Evolutionary conservation across 2,888 invertebrate genomes (phyloP).

Genomic region (Torymus texanus): DNA sequence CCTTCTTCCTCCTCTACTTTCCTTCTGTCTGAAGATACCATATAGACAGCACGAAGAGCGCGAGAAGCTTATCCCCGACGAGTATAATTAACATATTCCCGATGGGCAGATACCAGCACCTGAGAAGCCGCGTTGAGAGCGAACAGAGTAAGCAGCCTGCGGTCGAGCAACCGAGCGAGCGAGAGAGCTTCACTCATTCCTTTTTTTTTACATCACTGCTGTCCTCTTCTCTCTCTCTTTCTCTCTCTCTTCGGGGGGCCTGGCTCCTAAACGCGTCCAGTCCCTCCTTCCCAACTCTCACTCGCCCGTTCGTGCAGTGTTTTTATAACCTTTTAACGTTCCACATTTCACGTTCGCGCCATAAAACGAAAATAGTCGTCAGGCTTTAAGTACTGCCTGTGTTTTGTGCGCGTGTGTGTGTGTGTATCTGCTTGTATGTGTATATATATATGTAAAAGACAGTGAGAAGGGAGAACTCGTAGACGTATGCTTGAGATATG

Average conservation of each 20-base stretch:
- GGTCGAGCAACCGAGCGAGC: too few relatives aligned
- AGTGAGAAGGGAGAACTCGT: background rate
- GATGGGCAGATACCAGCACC: conserved; percentile 60
- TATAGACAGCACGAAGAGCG: background rate
- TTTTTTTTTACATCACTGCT: background rate
- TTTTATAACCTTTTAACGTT: conserved; percentile 48
- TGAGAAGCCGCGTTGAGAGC: conserved; percentile 51
- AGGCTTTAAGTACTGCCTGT: conserved; percentile 6
- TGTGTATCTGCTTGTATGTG: too few relatives aligned
- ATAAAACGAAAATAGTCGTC: conserved; percentile 45
- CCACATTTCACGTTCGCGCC: conserved; percentile 28
- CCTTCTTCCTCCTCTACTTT: background rate
- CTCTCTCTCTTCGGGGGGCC: background rate
- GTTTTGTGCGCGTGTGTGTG: background rate
- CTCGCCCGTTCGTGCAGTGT: conserved; percentile 5
- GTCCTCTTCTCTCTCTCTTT: background rate
- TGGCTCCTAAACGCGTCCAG: background rate
- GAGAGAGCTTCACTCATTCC: conserved; percentile 6
- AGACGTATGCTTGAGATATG: conserved; percentile 7
- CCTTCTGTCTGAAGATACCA: background rate
- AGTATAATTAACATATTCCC: conserved; percentile 63
- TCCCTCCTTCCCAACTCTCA: background rate
- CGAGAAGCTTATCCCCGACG: conserved; percentile 28
- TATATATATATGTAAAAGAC: too few relatives aligned
- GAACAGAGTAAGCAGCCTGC: too few relatives aligned